Conservation (phyloP, 1,140 invertebrate species). For the Chironomus striatipennis region DNA sequence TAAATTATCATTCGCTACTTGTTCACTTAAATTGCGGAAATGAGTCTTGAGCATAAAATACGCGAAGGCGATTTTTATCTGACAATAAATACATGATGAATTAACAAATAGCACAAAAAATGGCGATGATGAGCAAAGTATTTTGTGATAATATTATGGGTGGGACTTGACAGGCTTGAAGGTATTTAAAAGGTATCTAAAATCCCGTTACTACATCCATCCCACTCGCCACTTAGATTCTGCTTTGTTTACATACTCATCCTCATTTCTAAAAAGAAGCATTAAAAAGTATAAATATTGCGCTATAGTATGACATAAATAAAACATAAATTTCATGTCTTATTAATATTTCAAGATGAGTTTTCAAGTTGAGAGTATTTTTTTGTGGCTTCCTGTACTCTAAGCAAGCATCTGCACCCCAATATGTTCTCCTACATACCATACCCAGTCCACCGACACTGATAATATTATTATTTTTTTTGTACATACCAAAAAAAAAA, state of each 20-base stretch:
- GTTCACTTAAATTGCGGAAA: background rate
- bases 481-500: no score
- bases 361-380: background rate
- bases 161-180: no score
- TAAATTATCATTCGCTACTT: no score
- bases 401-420: no score
- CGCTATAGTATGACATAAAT: slow-evolving; percentile 20
- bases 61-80: background rate
- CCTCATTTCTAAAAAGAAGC: background rate
- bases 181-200: no score
- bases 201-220: no score
- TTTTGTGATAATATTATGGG: no score
- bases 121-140: no score
- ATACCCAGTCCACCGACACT: no score
- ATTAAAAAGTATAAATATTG: slow-evolving; percentile 21
- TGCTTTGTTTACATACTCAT: background rate
- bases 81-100: slow-evolving; percentile 14
- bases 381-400: slow-evolving; percentile 5
- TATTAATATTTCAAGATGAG: slow-evolving; percentile 19
- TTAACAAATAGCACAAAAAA: background rate
- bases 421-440: no score
- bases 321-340: slow-evolving; percentile 20
- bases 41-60: background rate
- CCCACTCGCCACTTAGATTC: slow-evolving; percentile 5
- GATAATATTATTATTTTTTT: no score